Evolutionary conservation across 1,140 invertebrate genomes (phyloP).

Genomic region (Pomacea maculata): DNA sequence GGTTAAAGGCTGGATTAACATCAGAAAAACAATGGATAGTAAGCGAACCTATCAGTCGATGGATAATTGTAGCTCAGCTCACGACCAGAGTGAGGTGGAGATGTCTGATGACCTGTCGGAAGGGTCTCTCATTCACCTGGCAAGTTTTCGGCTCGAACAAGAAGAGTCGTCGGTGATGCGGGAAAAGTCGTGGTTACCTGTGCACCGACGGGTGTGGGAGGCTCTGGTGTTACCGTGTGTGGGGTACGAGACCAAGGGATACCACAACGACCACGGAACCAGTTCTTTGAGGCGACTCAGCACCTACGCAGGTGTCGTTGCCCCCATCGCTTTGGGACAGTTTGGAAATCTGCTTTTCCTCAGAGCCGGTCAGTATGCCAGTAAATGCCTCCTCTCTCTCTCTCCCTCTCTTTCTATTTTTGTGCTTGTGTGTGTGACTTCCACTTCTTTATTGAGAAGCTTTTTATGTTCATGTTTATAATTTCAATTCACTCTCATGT

Average conservation of each 20-base stretch:
- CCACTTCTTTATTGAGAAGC: too few relatives aligned
- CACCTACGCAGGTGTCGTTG: conserved; percentile 96
- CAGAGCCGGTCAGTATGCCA: conserved; percentile 83
- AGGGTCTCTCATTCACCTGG: not conserved
- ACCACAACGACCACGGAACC: not conserved
- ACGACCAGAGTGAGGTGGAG: too few relatives aligned
- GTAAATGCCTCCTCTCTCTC: not conserved
- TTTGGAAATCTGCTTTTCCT: conserved; percentile 95
- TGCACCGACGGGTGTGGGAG: not conserved
- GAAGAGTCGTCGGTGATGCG: not conserved
- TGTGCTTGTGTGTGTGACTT: not conserved
- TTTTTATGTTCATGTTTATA: too few relatives aligned
- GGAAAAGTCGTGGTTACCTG: not conserved
- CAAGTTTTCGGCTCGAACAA: not conserved
- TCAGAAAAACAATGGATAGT: too few relatives aligned
- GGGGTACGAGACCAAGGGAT: not conserved
- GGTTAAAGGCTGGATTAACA: too few relatives aligned
- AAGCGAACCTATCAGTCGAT: too few relatives aligned
- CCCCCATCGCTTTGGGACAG: conserved; percentile 96
- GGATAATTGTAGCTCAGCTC: too few relatives aligned
- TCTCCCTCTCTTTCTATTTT: not conserved
- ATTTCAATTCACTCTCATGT: too few relatives aligned
- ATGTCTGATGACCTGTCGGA: too few relatives aligned
- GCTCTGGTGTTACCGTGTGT: not conserved
- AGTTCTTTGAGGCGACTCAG: conserved; percentile 73